Evolutionary conservation across 2,113 vertebrate genomes (phyloP).

Genomic region (Toxostoma redivivum): DNA sequence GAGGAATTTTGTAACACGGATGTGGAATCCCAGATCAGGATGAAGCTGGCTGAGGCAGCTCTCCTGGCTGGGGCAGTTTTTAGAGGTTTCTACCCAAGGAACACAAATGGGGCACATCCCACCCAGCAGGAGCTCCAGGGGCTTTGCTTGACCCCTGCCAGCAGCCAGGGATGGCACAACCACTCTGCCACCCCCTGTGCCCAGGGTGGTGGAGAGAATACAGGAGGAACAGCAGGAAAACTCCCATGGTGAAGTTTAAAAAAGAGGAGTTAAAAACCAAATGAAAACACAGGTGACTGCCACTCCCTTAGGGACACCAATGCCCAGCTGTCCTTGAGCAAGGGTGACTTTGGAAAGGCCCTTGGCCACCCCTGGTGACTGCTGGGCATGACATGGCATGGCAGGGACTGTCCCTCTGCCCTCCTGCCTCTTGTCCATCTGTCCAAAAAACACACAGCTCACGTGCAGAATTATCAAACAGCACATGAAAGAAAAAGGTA

Average conservation of each 20-base stretch:
- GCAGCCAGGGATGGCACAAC: not conserved
- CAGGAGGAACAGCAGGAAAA: not conserved
- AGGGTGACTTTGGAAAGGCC: not conserved
- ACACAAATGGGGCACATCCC: not conserved
- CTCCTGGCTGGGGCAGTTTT: not conserved
- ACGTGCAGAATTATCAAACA: not conserved
- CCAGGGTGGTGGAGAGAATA: rapidly evolving
- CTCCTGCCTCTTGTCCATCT: not conserved
- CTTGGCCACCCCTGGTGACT: rapidly evolving
- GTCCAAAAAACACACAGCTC: not conserved
- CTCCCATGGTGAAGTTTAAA: rapidly evolving
- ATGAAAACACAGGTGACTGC: rapidly evolving
- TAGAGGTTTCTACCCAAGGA: not conserved
- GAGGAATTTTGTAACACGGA: not conserved
- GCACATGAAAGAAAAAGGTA: not conserved
- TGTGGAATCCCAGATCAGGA: not conserved
- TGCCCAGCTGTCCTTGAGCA: not conserved
- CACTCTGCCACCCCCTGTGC: too few relatives aligned
- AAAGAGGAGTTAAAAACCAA: not conserved
- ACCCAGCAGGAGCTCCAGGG: not conserved
- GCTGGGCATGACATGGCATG: rapidly evolving
- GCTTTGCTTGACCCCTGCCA: not conserved
- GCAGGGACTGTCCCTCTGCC: not conserved
- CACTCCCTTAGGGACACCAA: rapidly evolving
- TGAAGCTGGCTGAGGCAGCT: rapidly evolving